Percentiles rank a stretch among this genome's conserved stretches.
Evolutionary conservation across 2,888 invertebrate genomes (phyloP).

Genomic region (Drosophila recens): DNA sequence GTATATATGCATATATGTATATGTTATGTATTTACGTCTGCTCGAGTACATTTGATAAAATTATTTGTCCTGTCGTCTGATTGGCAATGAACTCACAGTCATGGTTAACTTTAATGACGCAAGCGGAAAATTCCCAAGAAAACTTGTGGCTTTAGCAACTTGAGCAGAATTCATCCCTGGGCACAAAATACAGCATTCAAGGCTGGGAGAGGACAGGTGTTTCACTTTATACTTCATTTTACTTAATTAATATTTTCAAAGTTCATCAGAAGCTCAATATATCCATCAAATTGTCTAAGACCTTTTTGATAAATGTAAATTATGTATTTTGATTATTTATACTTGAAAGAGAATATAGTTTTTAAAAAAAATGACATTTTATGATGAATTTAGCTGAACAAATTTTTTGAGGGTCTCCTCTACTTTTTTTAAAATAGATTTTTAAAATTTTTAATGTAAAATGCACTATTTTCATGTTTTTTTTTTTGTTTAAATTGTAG

Average conservation of each 20-base stretch:
- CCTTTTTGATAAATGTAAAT: not conserved
- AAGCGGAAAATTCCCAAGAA: conserved; percentile 12
- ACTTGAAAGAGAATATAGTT: too few species aligned
- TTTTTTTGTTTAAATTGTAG: too few species aligned
- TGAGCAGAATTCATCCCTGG: not conserved
- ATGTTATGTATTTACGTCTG: not conserved
- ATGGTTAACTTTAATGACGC: conserved; percentile 13
- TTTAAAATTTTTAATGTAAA: too few species aligned
- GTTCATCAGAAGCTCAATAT: not conserved
- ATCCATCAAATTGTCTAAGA: not conserved
- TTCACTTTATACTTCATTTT: not conserved
- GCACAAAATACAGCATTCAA: not conserved
- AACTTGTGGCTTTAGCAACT: not conserved
- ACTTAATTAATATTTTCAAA: not conserved
- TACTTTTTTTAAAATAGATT: too few species aligned
- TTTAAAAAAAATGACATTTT: too few species aligned
- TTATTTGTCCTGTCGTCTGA: conserved; percentile 15
- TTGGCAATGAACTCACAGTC: conserved; percentile 10
- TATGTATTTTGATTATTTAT: not conserved
- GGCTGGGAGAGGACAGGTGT: not conserved
- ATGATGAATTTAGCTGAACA: too few species aligned
- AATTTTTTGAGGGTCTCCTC: too few species aligned
- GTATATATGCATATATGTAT: not conserved
- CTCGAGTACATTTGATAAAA: conserved; percentile 3
- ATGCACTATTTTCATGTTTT: too few species aligned